These are phyloP conservation scores for Volucella inanis DNA, from an alignment of 2,888 invertebrate genomes.

Conservation along the genomic window DNA sequence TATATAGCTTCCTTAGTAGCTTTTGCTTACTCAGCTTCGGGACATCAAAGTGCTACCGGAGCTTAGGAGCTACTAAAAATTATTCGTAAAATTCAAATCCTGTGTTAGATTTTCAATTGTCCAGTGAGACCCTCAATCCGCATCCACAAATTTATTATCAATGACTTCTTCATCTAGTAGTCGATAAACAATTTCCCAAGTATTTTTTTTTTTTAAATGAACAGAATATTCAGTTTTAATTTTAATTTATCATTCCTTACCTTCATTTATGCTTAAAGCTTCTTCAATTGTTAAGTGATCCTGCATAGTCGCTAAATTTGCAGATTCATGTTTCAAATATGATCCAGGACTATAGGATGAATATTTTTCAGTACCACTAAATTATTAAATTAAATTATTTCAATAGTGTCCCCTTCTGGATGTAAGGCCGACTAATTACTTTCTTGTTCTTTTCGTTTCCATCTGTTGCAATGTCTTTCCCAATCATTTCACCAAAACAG, in stretches of 20 bases:
- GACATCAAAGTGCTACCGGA: slow-evolving; percentile 66
- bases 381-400: no score
- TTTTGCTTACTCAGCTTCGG: slow-evolving; percentile 71
- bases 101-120: slow-evolving; percentile 66
- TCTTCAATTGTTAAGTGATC: neutral
- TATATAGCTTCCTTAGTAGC: slow-evolving; percentile 68
- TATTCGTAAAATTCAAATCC: slow-evolving; percentile 66
- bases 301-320: neutral
- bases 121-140: neutral
- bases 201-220: slow-evolving; percentile 9
- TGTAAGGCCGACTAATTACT: neutral
- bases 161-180: slow-evolving; percentile 16
- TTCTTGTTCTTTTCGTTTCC: neutral
- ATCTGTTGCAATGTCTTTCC: neutral
- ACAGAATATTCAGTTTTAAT: slow-evolving; percentile 11
- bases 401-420: neutral
- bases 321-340: neutral
- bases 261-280: slow-evolving; percentile 18
- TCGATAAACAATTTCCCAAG: slow-evolving; percentile 22
- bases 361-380: no score
- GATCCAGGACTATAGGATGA: neutral
- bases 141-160: neutral
- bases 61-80: slow-evolving; percentile 52
- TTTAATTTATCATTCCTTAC: slow-evolving; percentile 21
- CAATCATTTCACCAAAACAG: neutral